phyloP scores from a whole-genome alignment of 2,113 vertebrate genomes.

The Manacus vitellinus region DNA sequence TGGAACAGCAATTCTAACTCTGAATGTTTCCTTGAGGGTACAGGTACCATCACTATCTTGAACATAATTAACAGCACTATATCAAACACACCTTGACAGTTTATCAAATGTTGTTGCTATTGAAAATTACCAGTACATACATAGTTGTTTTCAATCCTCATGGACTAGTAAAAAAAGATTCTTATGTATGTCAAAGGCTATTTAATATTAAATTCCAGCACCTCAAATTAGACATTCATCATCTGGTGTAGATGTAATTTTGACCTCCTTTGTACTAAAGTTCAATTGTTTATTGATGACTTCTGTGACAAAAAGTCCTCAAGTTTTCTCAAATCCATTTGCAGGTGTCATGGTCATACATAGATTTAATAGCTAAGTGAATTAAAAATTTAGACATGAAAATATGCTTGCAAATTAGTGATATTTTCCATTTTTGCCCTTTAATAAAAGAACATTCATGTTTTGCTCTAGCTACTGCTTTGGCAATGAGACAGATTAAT shows the following conservation, averaged over 20 bases:
- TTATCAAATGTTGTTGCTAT: background rate
- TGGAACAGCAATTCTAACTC: background rate
- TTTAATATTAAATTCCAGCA: background rate
- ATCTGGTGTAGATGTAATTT: background rate
- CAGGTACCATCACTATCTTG: background rate
- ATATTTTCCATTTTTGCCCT: background rate
- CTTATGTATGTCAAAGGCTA: background rate
- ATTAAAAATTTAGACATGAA: background rate
- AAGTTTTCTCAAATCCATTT: background rate
- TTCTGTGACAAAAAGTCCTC: background rate
- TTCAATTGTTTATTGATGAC: background rate
- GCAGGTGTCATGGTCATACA: background rate
- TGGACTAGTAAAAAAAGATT: background rate
- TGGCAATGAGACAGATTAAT: background rate
- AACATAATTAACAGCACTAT: background rate
- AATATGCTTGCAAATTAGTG: background rate
- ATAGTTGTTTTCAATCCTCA: background rate
- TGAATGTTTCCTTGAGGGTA: background rate
- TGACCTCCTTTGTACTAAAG: background rate
- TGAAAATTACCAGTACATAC: background rate
- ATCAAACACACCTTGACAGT: background rate
- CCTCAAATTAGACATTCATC: background rate
- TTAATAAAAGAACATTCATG: background rate
- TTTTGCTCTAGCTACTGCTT: background rate
- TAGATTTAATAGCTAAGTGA: background rate